Conservation (phyloP, 2,888 invertebrate species). For the Ophion obscuratus region DNA sequence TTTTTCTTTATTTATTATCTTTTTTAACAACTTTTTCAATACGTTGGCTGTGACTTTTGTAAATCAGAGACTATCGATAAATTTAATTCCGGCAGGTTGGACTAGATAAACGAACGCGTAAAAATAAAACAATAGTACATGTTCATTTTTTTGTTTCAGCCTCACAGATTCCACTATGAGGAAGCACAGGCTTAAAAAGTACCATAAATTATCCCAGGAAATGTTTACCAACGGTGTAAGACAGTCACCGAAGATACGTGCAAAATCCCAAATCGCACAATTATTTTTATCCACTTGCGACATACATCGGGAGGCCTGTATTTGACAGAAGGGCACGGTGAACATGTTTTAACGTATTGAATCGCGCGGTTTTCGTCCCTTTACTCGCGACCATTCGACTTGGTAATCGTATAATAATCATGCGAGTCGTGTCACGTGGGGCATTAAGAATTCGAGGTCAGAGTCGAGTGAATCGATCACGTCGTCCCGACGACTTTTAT, state of each 20-base stretch:
- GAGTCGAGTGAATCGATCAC: conserved; percentile 22
- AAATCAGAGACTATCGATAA: background rate
- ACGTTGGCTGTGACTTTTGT: background rate
- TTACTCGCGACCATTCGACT: background rate
- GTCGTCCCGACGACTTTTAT: conserved; percentile 10
- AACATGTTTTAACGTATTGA: background rate
- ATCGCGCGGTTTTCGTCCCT: background rate
- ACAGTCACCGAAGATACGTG: background rate
- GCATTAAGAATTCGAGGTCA: conserved; percentile 50
- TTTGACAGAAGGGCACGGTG: background rate
- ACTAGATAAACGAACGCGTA: background rate
- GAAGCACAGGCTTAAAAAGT: background rate
- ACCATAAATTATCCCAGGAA: background rate
- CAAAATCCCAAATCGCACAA: background rate
- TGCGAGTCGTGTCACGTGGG: conserved; percentile 27
- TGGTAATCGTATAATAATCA: conserved; percentile 8
- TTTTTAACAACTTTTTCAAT: no score
- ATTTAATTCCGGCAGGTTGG: background rate
- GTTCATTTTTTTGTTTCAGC: background rate
- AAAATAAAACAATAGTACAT: background rate
- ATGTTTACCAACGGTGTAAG: background rate
- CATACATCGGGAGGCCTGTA: background rate
- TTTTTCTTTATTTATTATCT: no score
- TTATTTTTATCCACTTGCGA: background rate
- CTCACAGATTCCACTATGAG: background rate